phyloP scores from a whole-genome alignment of 2,113 vertebrate species.

The Microcebus murinus region DNA sequence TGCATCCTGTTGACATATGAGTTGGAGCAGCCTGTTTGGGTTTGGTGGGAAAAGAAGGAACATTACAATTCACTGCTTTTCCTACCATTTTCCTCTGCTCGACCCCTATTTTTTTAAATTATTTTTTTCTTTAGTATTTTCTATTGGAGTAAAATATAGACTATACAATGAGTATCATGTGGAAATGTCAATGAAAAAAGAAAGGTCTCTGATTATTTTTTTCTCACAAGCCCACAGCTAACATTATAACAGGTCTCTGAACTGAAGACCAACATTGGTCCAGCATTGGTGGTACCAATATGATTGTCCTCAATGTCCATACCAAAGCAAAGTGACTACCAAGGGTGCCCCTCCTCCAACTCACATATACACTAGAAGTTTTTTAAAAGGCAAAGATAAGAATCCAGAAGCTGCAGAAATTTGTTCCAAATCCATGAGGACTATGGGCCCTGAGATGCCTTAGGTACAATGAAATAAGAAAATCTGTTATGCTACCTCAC shows the following conservation, averaged over 20 bases:
- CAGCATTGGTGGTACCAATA: not conserved
- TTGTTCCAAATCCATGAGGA: not conserved
- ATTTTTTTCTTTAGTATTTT: not conserved
- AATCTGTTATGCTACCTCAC: not conserved
- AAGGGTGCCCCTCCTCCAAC: not conserved
- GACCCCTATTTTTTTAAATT: not conserved
- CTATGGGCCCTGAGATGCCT: not conserved
- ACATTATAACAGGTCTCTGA: not conserved
- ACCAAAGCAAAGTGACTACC: not conserved
- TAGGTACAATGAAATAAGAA: not conserved
- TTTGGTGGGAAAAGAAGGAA: not conserved
- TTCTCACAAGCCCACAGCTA: no score
- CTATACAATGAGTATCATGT: not conserved
- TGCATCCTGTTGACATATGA: not conserved
- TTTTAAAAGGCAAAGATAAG: not conserved
- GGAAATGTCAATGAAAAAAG: not conserved
- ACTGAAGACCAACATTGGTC: not conserved
- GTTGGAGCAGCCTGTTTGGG: no score
- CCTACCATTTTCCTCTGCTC: not conserved
- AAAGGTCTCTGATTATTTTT: no score
- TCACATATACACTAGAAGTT: not conserved
- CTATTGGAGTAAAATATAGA: not conserved
- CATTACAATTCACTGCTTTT: not conserved
- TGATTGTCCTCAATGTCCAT: not conserved
- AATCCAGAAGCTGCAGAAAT: not conserved